phyloP scores from a whole-genome alignment of 2,113 vertebrate species.

The Salvelinus namaycush region DNA sequence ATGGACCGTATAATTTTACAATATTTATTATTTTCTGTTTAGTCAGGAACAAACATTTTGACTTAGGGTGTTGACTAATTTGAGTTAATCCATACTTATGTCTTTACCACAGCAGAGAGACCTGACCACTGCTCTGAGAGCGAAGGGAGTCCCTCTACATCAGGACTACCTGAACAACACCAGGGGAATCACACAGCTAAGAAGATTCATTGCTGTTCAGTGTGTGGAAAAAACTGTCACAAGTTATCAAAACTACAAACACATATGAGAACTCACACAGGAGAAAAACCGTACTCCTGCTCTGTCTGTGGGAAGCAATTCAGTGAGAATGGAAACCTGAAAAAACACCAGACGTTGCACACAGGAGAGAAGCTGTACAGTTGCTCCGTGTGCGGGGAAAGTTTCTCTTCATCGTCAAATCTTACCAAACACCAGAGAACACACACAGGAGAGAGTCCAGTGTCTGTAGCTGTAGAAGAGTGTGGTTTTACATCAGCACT shows the following conservation, averaged over 20 bases:
- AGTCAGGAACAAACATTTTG: too few species aligned
- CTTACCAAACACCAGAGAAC: background rate
- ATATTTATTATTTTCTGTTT: too few species aligned
- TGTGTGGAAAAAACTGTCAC: background rate
- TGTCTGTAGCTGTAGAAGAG: background rate
- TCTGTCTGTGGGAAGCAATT: background rate
- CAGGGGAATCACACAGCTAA: background rate
- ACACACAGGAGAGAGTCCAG: background rate
- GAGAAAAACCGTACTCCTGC: background rate
- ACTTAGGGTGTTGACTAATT: background rate
- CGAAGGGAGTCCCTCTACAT: background rate
- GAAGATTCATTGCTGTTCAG: background rate
- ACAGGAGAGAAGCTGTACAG: background rate
- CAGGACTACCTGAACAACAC: background rate
- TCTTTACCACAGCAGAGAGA: background rate
- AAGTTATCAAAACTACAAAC: background rate
- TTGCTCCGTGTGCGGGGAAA: background rate
- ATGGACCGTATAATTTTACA: too few species aligned
- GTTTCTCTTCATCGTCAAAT: background rate
- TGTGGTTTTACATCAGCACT: background rate
- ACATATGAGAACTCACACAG: background rate
- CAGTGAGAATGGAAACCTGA: background rate
- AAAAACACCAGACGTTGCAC: background rate
- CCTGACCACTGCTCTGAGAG: background rate
- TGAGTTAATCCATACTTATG: background rate